Conservation (phyloP, 2,113 vertebrate species). For the Redunca redunca region DNA sequence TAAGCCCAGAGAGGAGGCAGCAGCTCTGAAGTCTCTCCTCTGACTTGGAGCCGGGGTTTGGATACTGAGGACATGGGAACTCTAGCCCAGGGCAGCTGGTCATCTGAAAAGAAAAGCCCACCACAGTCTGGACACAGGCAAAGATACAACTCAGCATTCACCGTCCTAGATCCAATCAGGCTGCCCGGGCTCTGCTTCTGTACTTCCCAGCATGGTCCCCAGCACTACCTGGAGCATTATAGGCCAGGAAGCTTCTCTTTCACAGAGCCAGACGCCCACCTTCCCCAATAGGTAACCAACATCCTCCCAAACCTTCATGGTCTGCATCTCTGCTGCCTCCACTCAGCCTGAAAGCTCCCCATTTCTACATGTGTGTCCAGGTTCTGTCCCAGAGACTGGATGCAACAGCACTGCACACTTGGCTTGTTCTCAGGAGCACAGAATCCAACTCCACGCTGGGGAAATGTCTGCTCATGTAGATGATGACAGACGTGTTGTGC, state of each 20-base stretch:
- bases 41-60: background rate
- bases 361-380: background rate
- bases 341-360: background rate
- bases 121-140: background rate
- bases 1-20: background rate
- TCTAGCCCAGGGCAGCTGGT: background rate
- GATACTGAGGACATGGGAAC: background rate
- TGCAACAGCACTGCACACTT: rapidly evolving
- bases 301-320: background rate
- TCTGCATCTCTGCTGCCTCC: background rate
- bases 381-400: background rate
- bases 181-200: background rate
- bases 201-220: rapidly evolving
- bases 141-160: background rate
- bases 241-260: background rate
- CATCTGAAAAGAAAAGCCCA: background rate
- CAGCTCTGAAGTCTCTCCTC: background rate
- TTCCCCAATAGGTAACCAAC: background rate
- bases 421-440: background rate
- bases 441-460: rapidly evolving
- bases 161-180: rapidly evolving
- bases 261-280: background rate
- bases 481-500: rapidly evolving
- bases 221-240: background rate
- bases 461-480: background rate